Evolutionary conservation across 2,113 vertebrate genomes (phyloP).

Genomic region (Oncorhynchus nerka): DNA sequence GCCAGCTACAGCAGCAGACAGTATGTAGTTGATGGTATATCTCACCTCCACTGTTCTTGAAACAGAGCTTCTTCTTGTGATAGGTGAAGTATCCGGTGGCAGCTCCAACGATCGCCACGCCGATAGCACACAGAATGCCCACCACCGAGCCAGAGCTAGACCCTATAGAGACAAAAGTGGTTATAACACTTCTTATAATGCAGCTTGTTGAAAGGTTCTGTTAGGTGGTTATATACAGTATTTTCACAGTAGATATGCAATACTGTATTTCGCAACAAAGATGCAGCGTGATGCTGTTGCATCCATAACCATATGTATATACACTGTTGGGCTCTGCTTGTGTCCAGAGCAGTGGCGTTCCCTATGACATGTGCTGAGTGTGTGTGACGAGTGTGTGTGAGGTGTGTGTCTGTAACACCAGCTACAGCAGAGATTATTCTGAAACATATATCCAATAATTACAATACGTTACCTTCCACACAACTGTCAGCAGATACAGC

Average conservation of each 20-base stretch:
- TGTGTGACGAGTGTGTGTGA: background rate
- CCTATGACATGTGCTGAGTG: too few species aligned
- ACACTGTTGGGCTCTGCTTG: too few species aligned
- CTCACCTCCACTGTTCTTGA: conserved; percentile 73
- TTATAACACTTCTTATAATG: background rate
- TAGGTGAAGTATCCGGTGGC: conserved; percentile 82
- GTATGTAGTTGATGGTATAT: conserved; percentile 7
- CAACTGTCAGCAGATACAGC: background rate
- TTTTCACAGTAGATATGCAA: too few species aligned
- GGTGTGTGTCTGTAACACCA: background rate
- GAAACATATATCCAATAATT: too few species aligned
- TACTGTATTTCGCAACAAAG: too few species aligned
- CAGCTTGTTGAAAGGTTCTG: too few species aligned
- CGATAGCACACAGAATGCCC: conserved; percentile 75
- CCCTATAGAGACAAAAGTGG: conserved; percentile 19
- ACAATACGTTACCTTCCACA: background rate
- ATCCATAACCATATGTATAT: too few species aligned
- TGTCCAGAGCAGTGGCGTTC: too few species aligned
- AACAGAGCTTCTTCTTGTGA: conserved; percentile 90
- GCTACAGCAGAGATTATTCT: too few species aligned
- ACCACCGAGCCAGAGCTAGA: conserved; percentile 63
- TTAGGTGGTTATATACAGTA: too few species aligned
- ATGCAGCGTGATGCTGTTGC: too few species aligned
- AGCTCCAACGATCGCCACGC: conserved; percentile 75
- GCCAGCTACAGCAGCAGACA: too few species aligned